Percentiles rank a stretch among this genome's conserved stretches.
phyloP scores from a whole-genome alignment of 2,888 invertebrate genomes.

The Sesia bembeciformis region DNA sequence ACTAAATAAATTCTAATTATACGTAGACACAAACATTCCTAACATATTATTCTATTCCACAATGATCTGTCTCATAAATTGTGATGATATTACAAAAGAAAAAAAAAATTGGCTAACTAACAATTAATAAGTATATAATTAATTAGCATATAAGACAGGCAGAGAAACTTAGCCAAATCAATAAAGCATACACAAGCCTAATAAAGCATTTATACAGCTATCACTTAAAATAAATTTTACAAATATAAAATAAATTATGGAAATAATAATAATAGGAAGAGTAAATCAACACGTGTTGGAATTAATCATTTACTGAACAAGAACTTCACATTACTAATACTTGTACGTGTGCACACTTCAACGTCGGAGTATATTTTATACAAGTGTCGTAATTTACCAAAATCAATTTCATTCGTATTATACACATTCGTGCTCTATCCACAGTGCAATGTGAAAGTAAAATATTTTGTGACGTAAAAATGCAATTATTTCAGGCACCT shows the following conservation, averaged over 20 bases:
- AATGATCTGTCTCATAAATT: constrained; percentile 50
- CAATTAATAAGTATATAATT: constrained; percentile 43
- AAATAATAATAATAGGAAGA: constrained; percentile 28
- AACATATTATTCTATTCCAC: constrained; percentile 42
- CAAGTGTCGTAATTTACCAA: too few species aligned
- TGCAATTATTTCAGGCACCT: constrained; percentile 39
- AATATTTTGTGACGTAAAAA: constrained; percentile 53
- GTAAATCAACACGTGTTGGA: constrained; percentile 24
- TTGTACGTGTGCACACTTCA: too few species aligned
- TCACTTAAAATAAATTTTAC: constrained; percentile 34
- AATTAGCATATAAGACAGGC: constrained; percentile 47
- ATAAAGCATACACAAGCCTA: constrained; percentile 46
- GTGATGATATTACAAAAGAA: constrained; percentile 58
- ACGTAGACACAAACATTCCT: constrained; percentile 48
- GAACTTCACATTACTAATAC: too few species aligned
- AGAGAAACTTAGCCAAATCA: constrained; percentile 31
- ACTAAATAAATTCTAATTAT: constrained; percentile 54
- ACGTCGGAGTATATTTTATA: too few species aligned
- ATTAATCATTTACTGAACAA: constrained; percentile 12
- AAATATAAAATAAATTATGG: constrained; percentile 55
- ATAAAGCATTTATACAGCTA: constrained; percentile 66
- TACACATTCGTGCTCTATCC: constrained; percentile 42
- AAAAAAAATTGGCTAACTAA: constrained; percentile 60
- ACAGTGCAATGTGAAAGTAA: constrained; percentile 40
- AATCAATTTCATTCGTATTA: too few species aligned